A percentile compares a stretch with the other conserved stretches of the same genome.
Evolutionary conservation across 2,888 invertebrate genomes (phyloP).

Genomic region (Cantharis rustica): DNA sequence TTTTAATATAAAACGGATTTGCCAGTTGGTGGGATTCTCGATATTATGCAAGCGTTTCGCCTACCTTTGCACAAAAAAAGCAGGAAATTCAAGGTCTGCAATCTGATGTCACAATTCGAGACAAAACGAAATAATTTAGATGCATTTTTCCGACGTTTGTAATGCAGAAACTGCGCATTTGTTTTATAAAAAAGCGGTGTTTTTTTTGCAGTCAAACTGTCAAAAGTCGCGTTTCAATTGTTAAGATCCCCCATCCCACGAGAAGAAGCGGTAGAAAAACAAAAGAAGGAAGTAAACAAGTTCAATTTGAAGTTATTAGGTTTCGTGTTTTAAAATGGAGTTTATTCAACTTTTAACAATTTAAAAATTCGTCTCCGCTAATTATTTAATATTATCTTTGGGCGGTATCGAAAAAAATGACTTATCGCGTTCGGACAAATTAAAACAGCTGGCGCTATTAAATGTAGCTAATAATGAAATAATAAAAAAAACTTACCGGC

Average conservation of each 20-base stretch:
- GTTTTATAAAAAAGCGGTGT: neutral
- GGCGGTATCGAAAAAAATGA: neutral
- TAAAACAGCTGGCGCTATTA: neutral
- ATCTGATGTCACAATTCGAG: neutral
- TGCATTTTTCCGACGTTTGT: neutral
- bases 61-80: neutral
- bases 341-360: neutral
- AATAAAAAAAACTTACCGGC: constrained; percentile 12
- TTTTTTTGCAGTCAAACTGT: neutral
- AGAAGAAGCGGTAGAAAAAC: neutral
- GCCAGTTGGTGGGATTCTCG: neutral
- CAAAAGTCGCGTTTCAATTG: neutral
- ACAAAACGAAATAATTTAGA: neutral
- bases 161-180: neutral
- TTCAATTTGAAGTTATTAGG: neutral
- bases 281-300: neutral
- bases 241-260: neutral
- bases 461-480: neutral
- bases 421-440: neutral
- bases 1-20: neutral
- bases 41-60: neutral
- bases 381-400: neutral
- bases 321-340: neutral
- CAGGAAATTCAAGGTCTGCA: neutral
- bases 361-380: neutral